phyloP scores from a whole-genome alignment of 2,113 vertebrate genomes.

The Chaenogobius annularis region DNA sequence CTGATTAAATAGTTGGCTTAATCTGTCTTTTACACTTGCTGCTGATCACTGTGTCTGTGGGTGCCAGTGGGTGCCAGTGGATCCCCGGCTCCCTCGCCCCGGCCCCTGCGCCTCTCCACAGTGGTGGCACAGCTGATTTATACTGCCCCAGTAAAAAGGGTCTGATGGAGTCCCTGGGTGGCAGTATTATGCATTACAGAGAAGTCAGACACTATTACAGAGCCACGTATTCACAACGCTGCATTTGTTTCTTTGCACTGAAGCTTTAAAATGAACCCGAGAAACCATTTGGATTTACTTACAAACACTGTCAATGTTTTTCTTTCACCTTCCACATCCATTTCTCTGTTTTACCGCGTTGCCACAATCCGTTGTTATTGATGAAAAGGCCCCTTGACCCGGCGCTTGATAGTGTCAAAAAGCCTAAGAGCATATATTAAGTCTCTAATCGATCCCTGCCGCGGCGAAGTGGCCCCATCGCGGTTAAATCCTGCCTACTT shows the following conservation, averaged over 20 bases:
- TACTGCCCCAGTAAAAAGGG: no score
- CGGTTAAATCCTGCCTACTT: slow-evolving; percentile 31
- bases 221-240: neutral
- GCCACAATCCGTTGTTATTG: slow-evolving; percentile 8
- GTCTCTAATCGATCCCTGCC: slow-evolving; percentile 51
- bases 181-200: no score
- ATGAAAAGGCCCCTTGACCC: slow-evolving; percentile 21
- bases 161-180: no score
- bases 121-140: no score
- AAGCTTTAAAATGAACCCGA: neutral
- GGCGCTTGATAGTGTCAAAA: slow-evolving; percentile 12
- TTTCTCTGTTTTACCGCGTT: slow-evolving; percentile 10
- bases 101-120: no score
- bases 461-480: slow-evolving; percentile 44
- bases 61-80: no score
- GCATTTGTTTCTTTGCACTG: neutral
- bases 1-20: no score
- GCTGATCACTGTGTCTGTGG: no score
- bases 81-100: no score
- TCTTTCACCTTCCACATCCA: neutral
- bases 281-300: neutral
- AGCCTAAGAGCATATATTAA: slow-evolving; percentile 27
- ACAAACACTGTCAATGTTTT: neutral
- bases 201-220: no score
- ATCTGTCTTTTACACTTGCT: no score